Conservation (phyloP, 2,888 invertebrate genomes). For the Actias luna region DNA sequence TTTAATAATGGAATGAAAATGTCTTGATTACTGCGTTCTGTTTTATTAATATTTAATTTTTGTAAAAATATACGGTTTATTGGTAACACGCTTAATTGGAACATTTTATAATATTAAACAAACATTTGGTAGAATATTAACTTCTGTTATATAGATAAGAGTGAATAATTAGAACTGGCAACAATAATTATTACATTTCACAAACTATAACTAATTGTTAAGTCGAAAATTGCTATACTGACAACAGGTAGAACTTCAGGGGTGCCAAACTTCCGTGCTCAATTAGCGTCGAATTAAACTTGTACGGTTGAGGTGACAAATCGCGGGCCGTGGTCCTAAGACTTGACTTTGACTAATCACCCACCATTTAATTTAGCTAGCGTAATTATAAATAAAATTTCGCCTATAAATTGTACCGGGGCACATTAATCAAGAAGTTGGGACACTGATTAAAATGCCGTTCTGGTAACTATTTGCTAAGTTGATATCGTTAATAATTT, state of each 20-base stretch:
- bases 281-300: slow-evolving; percentile 78
- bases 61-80: background rate
- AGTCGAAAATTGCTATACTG: slow-evolving; percentile 57
- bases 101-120: too few relatives aligned
- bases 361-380: slow-evolving; percentile 74
- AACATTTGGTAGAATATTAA: background rate
- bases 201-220: slow-evolving; percentile 17
- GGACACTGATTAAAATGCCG: slow-evolving; percentile 83
- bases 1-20: slow-evolving; percentile 49
- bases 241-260: slow-evolving; percentile 63
- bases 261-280: slow-evolving; percentile 68
- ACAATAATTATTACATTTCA: slow-evolving; percentile 4
- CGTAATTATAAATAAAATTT: slow-evolving; percentile 82
- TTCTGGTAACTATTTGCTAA: slow-evolving; percentile 78
- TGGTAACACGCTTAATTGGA: too few relatives aligned
- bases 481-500: slow-evolving; percentile 80
- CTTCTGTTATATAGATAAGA: background rate
- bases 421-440: slow-evolving; percentile 82
- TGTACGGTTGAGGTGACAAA: slow-evolving; percentile 75
- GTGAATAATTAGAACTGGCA: background rate
- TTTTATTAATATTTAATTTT: background rate
- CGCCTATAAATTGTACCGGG: slow-evolving; percentile 73
- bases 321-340: slow-evolving; percentile 70
- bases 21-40: slow-evolving; percentile 45
- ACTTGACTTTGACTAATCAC: slow-evolving; percentile 78